phyloP scores from a whole-genome alignment of 2,113 vertebrate species.

The Pica pica region DNA sequence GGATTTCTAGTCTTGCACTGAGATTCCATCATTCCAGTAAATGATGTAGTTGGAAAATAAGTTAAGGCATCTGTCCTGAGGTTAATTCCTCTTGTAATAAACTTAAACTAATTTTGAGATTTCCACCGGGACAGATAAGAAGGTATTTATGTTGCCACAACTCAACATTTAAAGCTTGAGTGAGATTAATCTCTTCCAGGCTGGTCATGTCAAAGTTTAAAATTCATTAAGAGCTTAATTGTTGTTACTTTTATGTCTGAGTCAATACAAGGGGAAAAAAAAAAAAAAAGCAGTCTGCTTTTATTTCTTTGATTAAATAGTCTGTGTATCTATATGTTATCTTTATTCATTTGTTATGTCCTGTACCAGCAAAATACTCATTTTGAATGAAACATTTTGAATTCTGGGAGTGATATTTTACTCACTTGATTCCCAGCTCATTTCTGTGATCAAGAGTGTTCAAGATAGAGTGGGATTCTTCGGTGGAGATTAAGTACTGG shows the following conservation, averaged over 20 bases:
- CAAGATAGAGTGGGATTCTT: rapidly evolving
- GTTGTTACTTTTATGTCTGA: not conserved
- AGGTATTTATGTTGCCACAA: not conserved
- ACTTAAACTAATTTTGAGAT: not conserved
- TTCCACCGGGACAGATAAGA: not conserved
- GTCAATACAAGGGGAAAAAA: not conserved
- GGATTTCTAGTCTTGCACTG: not conserved
- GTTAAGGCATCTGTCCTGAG: not conserved
- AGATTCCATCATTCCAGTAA: not conserved
- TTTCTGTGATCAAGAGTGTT: not conserved
- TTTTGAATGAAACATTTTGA: not conserved
- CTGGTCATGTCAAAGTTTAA: not conserved
- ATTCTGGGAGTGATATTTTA: not conserved
- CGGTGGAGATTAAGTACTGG: not conserved
- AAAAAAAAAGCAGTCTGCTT: not conserved
- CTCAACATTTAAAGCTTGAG: not conserved
- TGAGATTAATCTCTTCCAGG: not conserved
- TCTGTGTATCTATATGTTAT: not conserved
- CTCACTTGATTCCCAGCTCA: not conserved
- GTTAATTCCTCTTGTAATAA: not conserved
- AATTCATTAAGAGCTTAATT: not conserved
- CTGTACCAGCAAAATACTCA: not conserved
- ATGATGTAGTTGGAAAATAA: not conserved
- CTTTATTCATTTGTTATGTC: not conserved
- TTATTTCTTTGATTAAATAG: not conserved